Percentiles rank a stretch among this genome's conserved stretches.
These are phyloP conservation scores for Camponotus vicinus DNA, from an alignment of 1,140 invertebrate genomes.

Conservation along the genomic window DNA sequence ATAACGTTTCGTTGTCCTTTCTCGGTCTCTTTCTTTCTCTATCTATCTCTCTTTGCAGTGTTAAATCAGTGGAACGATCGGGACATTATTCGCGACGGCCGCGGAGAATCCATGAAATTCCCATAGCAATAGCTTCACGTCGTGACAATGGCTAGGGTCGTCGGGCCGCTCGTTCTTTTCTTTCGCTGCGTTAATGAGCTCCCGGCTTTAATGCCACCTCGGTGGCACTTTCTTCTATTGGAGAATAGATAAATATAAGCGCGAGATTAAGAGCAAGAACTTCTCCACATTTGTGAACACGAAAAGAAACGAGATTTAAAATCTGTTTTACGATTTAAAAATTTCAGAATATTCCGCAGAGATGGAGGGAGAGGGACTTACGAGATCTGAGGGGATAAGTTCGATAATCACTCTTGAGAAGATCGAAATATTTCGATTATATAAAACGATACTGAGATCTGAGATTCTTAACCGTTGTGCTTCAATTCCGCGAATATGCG, in stretches of 20 bases:
- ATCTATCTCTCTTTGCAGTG: constrained; percentile 38
- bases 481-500: background rate
- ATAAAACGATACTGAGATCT: background rate
- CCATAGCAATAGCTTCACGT: constrained; percentile 73
- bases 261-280: constrained; percentile 22
- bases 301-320: constrained; percentile 17
- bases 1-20: constrained; percentile 57
- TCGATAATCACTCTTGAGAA: background rate
- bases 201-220: constrained; percentile 48
- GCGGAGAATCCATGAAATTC: constrained; percentile 75
- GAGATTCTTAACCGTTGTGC: background rate
- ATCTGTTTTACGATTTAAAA: background rate
- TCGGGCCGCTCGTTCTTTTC: constrained; percentile 68
- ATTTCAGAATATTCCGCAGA: background rate
- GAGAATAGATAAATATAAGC: constrained; percentile 63
- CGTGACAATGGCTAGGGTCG: constrained; percentile 72
- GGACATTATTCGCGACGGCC: constrained; percentile 70
- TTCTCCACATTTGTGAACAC: background rate
- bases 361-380: background rate
- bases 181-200: constrained; percentile 75
- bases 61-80: constrained; percentile 76
- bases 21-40: background rate
- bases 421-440: background rate
- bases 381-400: background rate
- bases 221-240: constrained; percentile 48